Percentiles rank a stretch among this genome's conserved stretches.
phyloP scores from a whole-genome alignment of 2,888 invertebrate species.

The Rhyacophila evoluta region DNA sequence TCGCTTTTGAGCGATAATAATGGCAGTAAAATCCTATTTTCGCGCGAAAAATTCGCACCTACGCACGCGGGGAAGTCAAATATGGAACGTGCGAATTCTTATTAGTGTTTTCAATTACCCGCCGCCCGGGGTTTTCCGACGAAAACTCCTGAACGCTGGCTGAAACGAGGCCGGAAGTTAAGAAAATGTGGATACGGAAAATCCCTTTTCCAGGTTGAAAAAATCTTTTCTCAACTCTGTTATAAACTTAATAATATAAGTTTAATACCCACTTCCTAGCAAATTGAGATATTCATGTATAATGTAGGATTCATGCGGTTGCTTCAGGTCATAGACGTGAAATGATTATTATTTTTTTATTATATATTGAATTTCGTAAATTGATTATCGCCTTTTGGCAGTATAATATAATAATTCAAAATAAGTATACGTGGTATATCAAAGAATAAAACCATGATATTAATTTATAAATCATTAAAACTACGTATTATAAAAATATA shows the following conservation, averaged over 20 bases:
- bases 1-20: conserved; percentile 13
- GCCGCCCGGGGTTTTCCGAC: conserved; percentile 4
- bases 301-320: background rate
- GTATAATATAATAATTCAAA: too few relatives aligned
- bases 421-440: too few relatives aligned
- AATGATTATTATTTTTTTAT: too few relatives aligned
- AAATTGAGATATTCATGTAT: background rate
- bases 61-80: conserved; percentile 19
- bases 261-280: background rate
- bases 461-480: too few relatives aligned
- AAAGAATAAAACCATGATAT: too few relatives aligned
- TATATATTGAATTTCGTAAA: too few relatives aligned
- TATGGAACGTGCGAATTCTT: conserved; percentile 22
- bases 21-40: conserved; percentile 14
- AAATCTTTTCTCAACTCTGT: background rate
- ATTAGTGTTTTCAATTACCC: conserved; percentile 19
- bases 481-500: too few relatives aligned
- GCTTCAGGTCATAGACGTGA: background rate
- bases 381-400: too few relatives aligned
- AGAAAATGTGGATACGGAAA: conserved; percentile 8
- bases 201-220: background rate
- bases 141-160: conserved; percentile 6
- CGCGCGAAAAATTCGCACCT: conserved; percentile 5
- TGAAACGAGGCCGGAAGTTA: conserved; percentile 4
- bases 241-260: background rate